Conservation (phyloP, 2,888 invertebrate genomes). For the Sarcophaga subvicina region DNA sequence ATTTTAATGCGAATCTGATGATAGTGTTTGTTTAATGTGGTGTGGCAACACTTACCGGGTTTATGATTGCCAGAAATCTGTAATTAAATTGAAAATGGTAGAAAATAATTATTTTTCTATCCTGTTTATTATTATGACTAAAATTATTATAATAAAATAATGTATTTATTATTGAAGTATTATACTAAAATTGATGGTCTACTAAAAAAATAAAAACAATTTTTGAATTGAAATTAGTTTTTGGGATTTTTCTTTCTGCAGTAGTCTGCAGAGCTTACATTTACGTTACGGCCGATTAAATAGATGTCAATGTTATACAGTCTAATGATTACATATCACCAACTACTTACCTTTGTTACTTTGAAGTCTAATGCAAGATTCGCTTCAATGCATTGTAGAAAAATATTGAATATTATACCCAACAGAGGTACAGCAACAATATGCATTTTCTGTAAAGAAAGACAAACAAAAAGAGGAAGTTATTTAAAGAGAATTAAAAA, state of each 20-base stretch:
- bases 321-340: too few species aligned
- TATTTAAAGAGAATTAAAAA: neutral
- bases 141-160: too few species aligned
- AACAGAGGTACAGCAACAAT: conserved; percentile 78
- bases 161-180: too few species aligned
- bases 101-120: too few species aligned
- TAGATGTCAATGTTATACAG: too few species aligned
- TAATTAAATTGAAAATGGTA: conserved; percentile 26
- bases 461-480: neutral
- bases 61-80: conserved; percentile 72
- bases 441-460: conserved; percentile 80
- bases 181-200: too few species aligned
- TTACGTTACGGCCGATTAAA: too few species aligned
- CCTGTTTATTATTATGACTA: too few species aligned
- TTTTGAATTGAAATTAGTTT: too few species aligned
- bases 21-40: neutral
- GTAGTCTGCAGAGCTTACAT: too few species aligned
- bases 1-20: neutral
- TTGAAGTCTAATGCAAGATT: conserved; percentile 80
- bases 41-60: conserved; percentile 72
- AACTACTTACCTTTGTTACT: conserved; percentile 78
- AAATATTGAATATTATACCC: conserved; percentile 80
- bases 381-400: conserved; percentile 77
- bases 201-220: neutral
- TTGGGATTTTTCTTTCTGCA: too few species aligned